Conservation (phyloP, 2,113 vertebrate species). For the Pollimyrus isidori region DNA sequence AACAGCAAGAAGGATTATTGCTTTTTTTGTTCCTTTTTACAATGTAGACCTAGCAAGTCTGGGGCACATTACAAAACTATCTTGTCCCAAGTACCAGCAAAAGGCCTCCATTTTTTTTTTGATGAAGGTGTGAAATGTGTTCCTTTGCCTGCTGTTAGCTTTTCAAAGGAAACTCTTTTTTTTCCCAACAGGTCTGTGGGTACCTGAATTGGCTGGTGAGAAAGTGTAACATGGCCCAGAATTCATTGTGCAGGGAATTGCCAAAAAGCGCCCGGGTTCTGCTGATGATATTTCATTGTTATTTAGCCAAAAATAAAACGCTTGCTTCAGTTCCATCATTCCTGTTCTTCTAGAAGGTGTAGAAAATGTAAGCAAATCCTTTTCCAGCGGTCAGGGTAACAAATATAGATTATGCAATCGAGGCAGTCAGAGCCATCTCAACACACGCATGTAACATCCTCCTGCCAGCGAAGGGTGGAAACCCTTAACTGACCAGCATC, state of each 20-base stretch:
- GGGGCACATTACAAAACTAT: slow-evolving; percentile 15
- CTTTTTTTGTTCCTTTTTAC: slow-evolving; percentile 20
- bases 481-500: slow-evolving; percentile 10
- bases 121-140: slow-evolving; percentile 8
- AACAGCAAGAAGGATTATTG: slow-evolving; percentile 24
- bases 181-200: slow-evolving; percentile 15
- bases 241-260: not conserved
- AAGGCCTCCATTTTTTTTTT: slow-evolving; percentile 29
- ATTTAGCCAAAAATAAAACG: not conserved
- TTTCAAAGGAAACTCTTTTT: slow-evolving; percentile 1
- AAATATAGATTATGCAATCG: slow-evolving; percentile 27
- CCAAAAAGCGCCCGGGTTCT: not conserved
- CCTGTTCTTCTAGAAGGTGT: slow-evolving; percentile 17
- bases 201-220: slow-evolving; percentile 35
- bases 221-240: slow-evolving; percentile 7
- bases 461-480: slow-evolving; percentile 12
- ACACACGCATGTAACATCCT: slow-evolving; percentile 15
- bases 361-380: slow-evolving; percentile 11
- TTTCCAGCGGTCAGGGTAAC: slow-evolving; percentile 17
- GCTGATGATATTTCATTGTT: slow-evolving; percentile 17
- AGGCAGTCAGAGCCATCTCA: slow-evolving; percentile 24
- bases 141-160: not conserved
- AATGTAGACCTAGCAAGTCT: slow-evolving; percentile 4
- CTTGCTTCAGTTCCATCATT: not conserved
- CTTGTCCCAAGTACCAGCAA: slow-evolving; percentile 21